These are phyloP conservation scores for Prionace glauca DNA, from an alignment of 2,797 vertebrate genomes.

Conservation along the genomic window DNA sequence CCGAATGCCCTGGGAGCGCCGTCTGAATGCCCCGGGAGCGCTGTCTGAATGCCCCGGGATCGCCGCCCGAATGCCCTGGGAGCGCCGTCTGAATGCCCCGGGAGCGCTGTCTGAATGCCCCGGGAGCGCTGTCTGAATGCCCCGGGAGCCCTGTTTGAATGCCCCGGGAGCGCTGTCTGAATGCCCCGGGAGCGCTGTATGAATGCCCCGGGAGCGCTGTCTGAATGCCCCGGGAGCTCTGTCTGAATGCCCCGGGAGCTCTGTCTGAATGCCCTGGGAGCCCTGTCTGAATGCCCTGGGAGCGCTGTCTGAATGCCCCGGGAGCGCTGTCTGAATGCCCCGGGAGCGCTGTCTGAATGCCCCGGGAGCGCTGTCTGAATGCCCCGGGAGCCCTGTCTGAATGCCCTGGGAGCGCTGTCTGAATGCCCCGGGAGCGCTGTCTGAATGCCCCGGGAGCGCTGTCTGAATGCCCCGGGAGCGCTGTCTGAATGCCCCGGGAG, in stretches of 20 bases:
- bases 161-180: neutral
- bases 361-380: neutral
- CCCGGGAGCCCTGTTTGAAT: too few species aligned
- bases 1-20: neutral
- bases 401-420: too few species aligned
- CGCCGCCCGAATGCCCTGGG: neutral
- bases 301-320: neutral
- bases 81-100: neutral
- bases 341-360: too few species aligned
- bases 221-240: neutral
- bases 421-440: neutral
- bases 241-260: neutral
- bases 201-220: neutral
- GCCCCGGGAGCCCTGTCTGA: neutral
- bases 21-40: neutral
- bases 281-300: too few species aligned
- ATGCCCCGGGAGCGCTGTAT: neutral
- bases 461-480: neutral
- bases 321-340: neutral
- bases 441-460: neutral
- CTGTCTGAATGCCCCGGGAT: neutral
- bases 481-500: neutral
- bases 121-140: too few species aligned
- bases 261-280: neutral
- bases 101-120: neutral